Percentiles rank a stretch among this genome's conserved stretches.
These are phyloP conservation scores for Flexamia atlantica DNA, from an alignment of 2,888 invertebrate genomes.

Conservation along the genomic window DNA sequence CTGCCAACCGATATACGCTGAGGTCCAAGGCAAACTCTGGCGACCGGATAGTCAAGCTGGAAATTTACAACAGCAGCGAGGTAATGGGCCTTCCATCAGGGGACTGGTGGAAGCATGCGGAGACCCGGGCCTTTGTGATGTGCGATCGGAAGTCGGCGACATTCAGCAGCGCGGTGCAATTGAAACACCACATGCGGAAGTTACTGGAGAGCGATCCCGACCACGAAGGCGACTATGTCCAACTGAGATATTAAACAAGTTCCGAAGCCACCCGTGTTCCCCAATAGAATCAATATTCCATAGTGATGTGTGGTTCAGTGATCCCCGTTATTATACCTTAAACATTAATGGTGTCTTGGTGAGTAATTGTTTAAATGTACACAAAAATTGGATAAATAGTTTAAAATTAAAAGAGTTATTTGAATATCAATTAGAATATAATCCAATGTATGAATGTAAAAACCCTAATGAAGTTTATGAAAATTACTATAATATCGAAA, in stretches of 20 bases:
- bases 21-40: constrained; percentile 18
- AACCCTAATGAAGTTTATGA: background rate
- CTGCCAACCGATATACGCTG: constrained; percentile 5
- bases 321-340: background rate
- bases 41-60: constrained; percentile 14
- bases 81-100: constrained; percentile 11
- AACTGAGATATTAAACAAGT: constrained; percentile 4
- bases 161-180: no score
- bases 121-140: background rate
- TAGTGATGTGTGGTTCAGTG: constrained; percentile 6
- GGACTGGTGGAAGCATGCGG: constrained; percentile 30
- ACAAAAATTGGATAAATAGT: constrained; percentile 1
- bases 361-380: background rate
- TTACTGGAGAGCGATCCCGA: background rate
- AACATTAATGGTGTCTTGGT: background rate
- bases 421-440: background rate
- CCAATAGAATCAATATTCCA: background rate
- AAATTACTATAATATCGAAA: background rate
- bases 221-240: constrained; percentile 22
- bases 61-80: background rate
- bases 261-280: background rate
- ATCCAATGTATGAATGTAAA: constrained; percentile 6
- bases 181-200: background rate
- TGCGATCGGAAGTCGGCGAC: background rate
- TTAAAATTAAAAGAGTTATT: constrained; percentile 3